Base-by-base conservation (phyloP, 2,113 vertebrate genomes). In the Gasterosteus aculeatus region DNA sequence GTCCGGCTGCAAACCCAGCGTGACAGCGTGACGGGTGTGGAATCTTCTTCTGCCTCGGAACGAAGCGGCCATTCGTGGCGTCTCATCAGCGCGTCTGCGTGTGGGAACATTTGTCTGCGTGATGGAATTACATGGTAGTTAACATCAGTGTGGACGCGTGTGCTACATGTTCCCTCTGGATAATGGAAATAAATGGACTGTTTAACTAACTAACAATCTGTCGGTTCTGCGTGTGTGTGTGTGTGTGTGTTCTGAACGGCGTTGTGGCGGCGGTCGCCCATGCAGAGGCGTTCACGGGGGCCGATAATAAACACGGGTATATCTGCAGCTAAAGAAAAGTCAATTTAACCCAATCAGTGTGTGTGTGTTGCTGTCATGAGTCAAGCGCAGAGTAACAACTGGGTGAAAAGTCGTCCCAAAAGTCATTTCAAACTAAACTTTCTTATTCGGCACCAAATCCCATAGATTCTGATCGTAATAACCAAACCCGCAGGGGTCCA, bases 271-370 rank as follows among this genome's bases (percentile, higher is more conserved):
- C 22, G 22, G 22, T 26, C 22, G 22, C 22, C 22, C 22, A 26
- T 26, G 22, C 39, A 26, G 65, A 80, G 68, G 69, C 8, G 12
- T 59, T 22, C 22, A 26, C 22, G 22, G 22, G 22, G 22, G 22
- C 22, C 22, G 22, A 26, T 26, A 1, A 26, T 66, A 74, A 90
- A 89, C 89, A 79, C 84, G 86, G 82, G 91, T 91, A 91, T 88
- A 91, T 92, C 88, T 85, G 64, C 78, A 77, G 81, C 79, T 77
- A 80, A 68, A 72, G 80, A 73, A 79, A 91, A 90, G 92, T 91
- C 89, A 86, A 88, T 91, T 85, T 84, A 76, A 71, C 47, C 59
- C 77, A 63, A 84, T 62, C 7, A 42, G 47, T 58, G 81, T 49
- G n/a, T 80, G 68, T 66, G 46, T 72, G 67, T 53, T 67, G 31